Percentiles rank a stretch among this genome's conserved stretches.
Evolutionary conservation across 2,888 invertebrate genomes (phyloP).

Genomic region (Hesperia comma): DNA sequence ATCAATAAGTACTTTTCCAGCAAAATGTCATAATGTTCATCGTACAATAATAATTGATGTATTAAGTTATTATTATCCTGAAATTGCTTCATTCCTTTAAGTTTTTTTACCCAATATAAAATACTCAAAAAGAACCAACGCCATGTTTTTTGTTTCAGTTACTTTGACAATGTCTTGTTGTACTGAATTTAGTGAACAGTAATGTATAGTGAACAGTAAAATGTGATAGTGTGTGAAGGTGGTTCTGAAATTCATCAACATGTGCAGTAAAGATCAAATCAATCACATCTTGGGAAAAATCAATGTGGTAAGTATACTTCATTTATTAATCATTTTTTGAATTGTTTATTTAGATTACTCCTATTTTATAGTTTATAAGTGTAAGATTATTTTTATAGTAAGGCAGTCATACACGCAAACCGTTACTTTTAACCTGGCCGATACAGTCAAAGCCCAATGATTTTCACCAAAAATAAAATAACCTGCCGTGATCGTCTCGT

Average conservation of each 20-base stretch:
- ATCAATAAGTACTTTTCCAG: no score
- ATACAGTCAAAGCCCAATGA: no score
- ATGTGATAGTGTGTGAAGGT: constrained; percentile 60
- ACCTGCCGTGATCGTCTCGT: not conserved
- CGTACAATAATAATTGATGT: no score
- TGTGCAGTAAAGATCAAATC: constrained; percentile 89
- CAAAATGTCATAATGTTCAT: no score
- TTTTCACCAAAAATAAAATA: no score
- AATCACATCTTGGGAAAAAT: constrained; percentile 89
- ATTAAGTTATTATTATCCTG: no score
- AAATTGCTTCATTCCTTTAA: constrained; percentile 20
- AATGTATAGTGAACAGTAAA: constrained; percentile 47
- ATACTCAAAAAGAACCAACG: constrained; percentile 51
- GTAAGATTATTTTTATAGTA: no score
- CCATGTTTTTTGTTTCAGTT: constrained; percentile 20
- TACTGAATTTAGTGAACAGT: constrained; percentile 45
- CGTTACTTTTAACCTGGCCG: no score
- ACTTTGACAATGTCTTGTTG: constrained; percentile 47
- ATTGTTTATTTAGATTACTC: no score
- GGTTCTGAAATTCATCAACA: constrained; percentile 53
- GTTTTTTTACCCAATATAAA: not conserved
- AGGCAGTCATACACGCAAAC: no score
- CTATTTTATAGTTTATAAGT: no score
- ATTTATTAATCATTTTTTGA: no score
- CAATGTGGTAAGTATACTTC: constrained; percentile 86